Evolutionary conservation across 2,113 vertebrate species (phyloP).

Genomic region (Limanda limanda): DNA sequence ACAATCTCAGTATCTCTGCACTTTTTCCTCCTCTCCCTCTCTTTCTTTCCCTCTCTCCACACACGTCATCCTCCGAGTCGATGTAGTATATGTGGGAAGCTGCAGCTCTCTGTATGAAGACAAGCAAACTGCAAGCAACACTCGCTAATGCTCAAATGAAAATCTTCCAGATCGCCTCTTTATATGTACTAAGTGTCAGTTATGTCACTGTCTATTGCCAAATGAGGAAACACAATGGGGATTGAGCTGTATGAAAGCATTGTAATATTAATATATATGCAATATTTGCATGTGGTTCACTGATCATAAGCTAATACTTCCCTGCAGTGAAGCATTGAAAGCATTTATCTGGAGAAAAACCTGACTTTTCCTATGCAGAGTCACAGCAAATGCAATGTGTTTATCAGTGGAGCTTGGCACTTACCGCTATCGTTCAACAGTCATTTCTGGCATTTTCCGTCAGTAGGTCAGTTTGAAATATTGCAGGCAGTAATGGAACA

Average conservation of each 20-base stretch:
- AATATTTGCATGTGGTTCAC: not conserved
- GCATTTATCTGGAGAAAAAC: not conserved
- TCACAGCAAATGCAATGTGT: not conserved
- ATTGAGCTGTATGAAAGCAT: not conserved
- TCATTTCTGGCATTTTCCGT: not conserved
- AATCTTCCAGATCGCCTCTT: too few relatives aligned
- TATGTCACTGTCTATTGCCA: not conserved
- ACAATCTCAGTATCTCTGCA: slow-evolving; percentile 47
- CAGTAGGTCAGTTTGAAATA: not conserved
- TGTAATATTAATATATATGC: not conserved
- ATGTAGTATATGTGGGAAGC: slow-evolving; percentile 4
- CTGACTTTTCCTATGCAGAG: not conserved
- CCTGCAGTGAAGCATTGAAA: not conserved
- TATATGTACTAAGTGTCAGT: not conserved
- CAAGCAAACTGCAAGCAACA: slow-evolving; percentile 32
- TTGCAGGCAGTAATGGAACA: not conserved
- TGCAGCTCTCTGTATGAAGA: slow-evolving; percentile 14
- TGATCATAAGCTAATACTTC: not conserved
- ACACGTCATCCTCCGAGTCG: slow-evolving; percentile 9
- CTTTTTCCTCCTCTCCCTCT: slow-evolving; percentile 11
- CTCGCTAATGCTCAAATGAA: slow-evolving; percentile 25
- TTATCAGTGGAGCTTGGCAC: not conserved
- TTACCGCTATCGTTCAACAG: not conserved
- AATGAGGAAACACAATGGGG: not conserved
- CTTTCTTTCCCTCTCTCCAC: slow-evolving; percentile 4